phyloP scores from a whole-genome alignment of 1,140 invertebrate genomes.

The Hycleus cichorii region DNA sequence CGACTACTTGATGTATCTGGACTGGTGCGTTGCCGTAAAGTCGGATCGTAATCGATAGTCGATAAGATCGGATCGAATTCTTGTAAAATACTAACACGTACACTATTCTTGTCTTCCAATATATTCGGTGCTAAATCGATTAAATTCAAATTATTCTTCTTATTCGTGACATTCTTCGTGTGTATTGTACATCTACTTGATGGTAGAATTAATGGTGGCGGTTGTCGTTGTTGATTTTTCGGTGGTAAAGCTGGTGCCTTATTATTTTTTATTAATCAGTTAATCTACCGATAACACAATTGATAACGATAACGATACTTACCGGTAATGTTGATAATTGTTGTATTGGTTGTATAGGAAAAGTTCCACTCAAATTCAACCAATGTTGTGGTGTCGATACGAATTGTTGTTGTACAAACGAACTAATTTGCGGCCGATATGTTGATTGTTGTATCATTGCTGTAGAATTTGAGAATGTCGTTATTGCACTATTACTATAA shows the following conservation, averaged over 20 bases:
- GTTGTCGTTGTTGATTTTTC: conserved; percentile 32
- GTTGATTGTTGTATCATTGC: not conserved
- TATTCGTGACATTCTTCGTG: not conserved
- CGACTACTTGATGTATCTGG: not conserved
- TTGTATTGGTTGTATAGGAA: too few relatives aligned
- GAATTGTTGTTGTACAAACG: not conserved
- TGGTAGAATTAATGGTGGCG: conserved; percentile 28
- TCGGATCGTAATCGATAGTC: not conserved
- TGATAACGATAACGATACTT: too few relatives aligned
- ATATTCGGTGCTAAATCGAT: conserved; percentile 43
- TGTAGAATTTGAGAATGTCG: not conserved
- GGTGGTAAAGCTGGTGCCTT: conserved; percentile 33
- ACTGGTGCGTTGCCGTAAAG: not conserved
- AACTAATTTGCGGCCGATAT: not conserved
- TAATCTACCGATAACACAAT: too few relatives aligned
- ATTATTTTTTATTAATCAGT: too few relatives aligned
- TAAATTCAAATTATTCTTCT: conserved; percentile 39
- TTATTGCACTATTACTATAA: conserved; percentile 4
- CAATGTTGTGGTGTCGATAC: not conserved
- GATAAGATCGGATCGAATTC: conserved; percentile 72
- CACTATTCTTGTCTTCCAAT: conserved; percentile 47
- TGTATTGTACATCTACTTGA: not conserved
- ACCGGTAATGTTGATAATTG: too few relatives aligned
- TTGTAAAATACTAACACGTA: conserved; percentile 71
- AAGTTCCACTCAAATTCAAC: too few relatives aligned